A percentile compares a stretch with the other conserved stretches of the same genome.
Evolutionary conservation across 2,888 invertebrate genomes (phyloP).

Genomic region (Agrypnus murinus): DNA sequence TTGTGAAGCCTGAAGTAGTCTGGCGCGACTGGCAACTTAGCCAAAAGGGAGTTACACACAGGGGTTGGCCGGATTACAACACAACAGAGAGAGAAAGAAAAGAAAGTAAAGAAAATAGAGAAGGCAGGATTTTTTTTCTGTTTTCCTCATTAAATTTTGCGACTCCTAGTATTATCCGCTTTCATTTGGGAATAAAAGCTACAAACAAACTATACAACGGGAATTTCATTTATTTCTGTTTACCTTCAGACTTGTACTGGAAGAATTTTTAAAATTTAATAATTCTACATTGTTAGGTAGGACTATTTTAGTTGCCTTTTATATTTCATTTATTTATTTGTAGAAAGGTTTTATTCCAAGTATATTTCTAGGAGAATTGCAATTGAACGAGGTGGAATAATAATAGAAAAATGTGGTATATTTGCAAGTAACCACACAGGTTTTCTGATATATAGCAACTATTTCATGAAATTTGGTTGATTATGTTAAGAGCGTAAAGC

Average conservation of each 20-base stretch:
- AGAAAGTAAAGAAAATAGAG: neutral
- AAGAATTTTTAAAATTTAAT: no score
- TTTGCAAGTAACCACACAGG: no score
- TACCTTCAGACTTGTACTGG: neutral
- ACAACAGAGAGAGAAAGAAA: slow-evolving; percentile 25
- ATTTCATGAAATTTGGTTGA: no score
- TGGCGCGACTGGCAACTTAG: slow-evolving; percentile 46
- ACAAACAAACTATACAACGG: neutral
- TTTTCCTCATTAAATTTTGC: slow-evolving; percentile 34
- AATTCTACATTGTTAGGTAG: no score
- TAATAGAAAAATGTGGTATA: no score
- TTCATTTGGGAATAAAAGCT: slow-evolving; percentile 10
- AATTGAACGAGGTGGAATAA: no score
- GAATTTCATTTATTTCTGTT: neutral
- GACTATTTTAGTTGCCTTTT: no score
- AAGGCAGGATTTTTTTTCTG: slow-evolving; percentile 12
- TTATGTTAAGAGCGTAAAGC: no score
- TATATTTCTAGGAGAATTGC: no score
- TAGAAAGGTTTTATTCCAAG: no score
- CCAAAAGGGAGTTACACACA: slow-evolving; percentile 38
- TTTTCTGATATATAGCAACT: no score
- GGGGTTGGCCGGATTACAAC: slow-evolving; percentile 41
- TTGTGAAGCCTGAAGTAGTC: slow-evolving; percentile 48
- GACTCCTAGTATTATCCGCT: slow-evolving; percentile 15
- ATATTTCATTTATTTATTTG: no score